Evolutionary conservation across 1,140 invertebrate genomes (phyloP), one percentile per base, ranked within the genome.

Genomic region (Popillia japonica): DNA sequence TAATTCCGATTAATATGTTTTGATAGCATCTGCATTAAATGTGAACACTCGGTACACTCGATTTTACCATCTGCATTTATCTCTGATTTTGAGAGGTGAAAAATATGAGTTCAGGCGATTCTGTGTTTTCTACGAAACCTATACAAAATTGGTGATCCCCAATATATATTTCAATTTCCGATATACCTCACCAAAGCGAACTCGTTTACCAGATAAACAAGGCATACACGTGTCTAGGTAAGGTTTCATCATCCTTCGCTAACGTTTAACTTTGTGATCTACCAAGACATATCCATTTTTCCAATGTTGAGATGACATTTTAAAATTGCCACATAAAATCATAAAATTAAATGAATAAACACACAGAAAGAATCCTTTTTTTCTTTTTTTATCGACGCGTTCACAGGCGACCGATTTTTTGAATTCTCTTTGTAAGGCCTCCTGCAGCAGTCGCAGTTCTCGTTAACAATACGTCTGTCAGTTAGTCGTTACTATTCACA

Each of bases 401-500:
- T 74, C 34, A 74, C 72, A 34, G 72, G n/a, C 72, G 72, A 74
- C n/a, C 34, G 72, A 74, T 40, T 74, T 40, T 74, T 34, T 74
- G 27, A 74, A 44, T 74, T 74, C 72, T 74, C 72, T 74, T 74
- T 74, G 72, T 74, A 40, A 14, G 41, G 72, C 17, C 40, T 44
- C 72, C 72, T 74, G 41, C 34, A 17, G 41, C 72, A 40, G 22
- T 22, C 61, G 8, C 10, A 68, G 34, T 44, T 20, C 72, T 74
- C 34, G 72, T 74, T 74, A 74, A 74, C 72, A 74, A 74, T 74
- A 74, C 72, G 34, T 74, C 72, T 44, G 72, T 74, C 72, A 74
- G 40, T 40, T 41, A 74, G 72, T 74, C 72, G 72, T 74, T 74
- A 74, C 72, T 17, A 74, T 74, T 74, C 61, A 44, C 41, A 74